Evolutionary conservation across 2,113 vertebrate genomes (phyloP).

Genomic region (Oreochromis tanganicae): DNA sequence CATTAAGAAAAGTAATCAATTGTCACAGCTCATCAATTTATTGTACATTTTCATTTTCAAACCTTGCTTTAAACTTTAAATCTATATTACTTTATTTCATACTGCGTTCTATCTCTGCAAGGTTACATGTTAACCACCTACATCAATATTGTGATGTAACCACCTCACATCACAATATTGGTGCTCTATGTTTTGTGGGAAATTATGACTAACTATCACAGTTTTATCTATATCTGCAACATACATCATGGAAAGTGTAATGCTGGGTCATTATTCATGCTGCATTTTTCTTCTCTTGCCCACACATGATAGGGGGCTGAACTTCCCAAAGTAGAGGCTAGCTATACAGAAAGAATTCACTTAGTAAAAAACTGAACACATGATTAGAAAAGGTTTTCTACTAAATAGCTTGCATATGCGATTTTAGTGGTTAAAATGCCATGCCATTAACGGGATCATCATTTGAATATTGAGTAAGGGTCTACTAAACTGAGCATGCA

Average conservation of each 20-base stretch:
- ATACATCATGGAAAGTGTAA: not conserved
- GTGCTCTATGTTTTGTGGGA: not conserved
- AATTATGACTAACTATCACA: not conserved
- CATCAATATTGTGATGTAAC: no score
- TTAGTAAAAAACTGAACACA: not conserved
- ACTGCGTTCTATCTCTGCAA: not conserved
- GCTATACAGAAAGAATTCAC: not conserved
- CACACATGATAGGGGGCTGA: not conserved
- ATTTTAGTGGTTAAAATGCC: not conserved
- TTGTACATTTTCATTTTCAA: not conserved
- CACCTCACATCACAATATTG: not conserved
- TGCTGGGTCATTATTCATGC: not conserved
- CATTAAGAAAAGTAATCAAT: not conserved
- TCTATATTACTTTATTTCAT: not conserved
- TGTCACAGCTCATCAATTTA: not conserved
- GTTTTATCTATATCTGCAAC: not conserved
- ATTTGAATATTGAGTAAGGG: not conserved
- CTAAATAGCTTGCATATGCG: not conserved
- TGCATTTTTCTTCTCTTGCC: not conserved
- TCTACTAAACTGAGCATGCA: not conserved
- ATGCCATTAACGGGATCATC: not conserved
- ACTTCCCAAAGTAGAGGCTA: not conserved
- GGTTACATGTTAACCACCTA: not conserved
- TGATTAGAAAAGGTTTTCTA: not conserved
- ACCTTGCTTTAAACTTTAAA: not conserved